Percentiles rank a stretch among this genome's conserved stretches.
Conservation (phyloP, 2,888 invertebrate genomes). For the Eilema caniola region DNA sequence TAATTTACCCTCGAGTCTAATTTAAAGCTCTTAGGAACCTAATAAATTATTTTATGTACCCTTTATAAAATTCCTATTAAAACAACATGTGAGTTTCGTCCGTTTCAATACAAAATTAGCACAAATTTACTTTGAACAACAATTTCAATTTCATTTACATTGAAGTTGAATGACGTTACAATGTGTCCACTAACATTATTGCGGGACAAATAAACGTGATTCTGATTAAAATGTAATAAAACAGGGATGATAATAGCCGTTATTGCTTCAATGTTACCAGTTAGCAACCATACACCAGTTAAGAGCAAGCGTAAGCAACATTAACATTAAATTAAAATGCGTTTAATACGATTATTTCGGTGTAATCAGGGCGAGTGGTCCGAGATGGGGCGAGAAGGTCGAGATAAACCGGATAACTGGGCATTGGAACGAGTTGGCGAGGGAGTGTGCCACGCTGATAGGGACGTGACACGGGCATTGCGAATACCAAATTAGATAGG, state of each 20-base stretch:
- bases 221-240: constrained; percentile 34
- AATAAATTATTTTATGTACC: constrained; percentile 16
- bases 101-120: too few relatives aligned
- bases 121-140: neutral
- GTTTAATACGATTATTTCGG: constrained; percentile 53
- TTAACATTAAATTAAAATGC: constrained; percentile 58
- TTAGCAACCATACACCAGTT: constrained; percentile 50
- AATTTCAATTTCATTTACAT: neutral
- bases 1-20: constrained; percentile 22
- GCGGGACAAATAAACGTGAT: constrained; percentile 16
- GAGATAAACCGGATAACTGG: constrained; percentile 45
- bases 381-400: constrained; percentile 42
- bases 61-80: constrained; percentile 3
- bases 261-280: constrained; percentile 48
- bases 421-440: constrained; percentile 25
- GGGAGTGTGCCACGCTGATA: constrained; percentile 41
- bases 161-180: neutral
- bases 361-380: constrained; percentile 54
- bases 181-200: constrained; percentile 9
- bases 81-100: neutral
- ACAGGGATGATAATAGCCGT: constrained; percentile 40
- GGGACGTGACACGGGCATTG: constrained; percentile 27
- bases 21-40: constrained; percentile 12
- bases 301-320: constrained; percentile 50
- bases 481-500: constrained; percentile 34